These are phyloP conservation scores for Alcedo atthis DNA, from an alignment of 2,797 vertebrate genomes.

Conservation along the genomic window DNA sequence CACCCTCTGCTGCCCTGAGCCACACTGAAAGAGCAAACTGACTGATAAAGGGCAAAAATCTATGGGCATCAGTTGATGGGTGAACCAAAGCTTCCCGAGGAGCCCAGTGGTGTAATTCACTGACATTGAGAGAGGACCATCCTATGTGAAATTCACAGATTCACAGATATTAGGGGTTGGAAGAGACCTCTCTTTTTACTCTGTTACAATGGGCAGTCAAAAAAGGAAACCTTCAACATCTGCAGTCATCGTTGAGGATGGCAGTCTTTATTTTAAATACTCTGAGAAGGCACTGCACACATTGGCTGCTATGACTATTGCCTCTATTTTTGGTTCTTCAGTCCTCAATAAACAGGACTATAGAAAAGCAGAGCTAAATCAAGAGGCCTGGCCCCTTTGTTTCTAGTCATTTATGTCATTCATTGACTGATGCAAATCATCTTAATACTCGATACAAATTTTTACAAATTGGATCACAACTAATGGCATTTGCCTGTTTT, in stretches of 20 bases:
- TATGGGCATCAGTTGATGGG: background rate
- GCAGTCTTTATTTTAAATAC: slow-evolving; percentile 16
- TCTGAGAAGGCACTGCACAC: background rate
- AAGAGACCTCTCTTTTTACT: background rate
- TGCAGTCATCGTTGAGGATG: background rate
- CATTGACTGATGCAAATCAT: slow-evolving; percentile 1
- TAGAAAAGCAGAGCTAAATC: slow-evolving; percentile 46
- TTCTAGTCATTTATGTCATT: slow-evolving; percentile 22
- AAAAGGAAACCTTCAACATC: slow-evolving; percentile 9
- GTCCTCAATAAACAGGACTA: slow-evolving; percentile 10
- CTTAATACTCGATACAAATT: background rate
- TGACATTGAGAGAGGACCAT: background rate
- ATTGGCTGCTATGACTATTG: background rate
- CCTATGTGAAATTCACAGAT: background rate
- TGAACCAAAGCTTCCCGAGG: background rate
- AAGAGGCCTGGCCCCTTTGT: background rate
- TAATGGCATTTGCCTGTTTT: background rate
- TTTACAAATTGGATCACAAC: background rate
- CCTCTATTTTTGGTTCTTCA: slow-evolving; percentile 21
- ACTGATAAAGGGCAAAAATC: background rate
- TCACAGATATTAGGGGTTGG: no score
- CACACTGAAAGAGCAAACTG: background rate
- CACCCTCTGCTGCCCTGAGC: background rate
- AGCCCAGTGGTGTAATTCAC: background rate
- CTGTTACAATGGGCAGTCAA: background rate